A percentile compares a stretch with the other conserved stretches of the same genome.
phyloP scores from a whole-genome alignment of 1,140 invertebrate species.

The Cydia pomonella region DNA sequence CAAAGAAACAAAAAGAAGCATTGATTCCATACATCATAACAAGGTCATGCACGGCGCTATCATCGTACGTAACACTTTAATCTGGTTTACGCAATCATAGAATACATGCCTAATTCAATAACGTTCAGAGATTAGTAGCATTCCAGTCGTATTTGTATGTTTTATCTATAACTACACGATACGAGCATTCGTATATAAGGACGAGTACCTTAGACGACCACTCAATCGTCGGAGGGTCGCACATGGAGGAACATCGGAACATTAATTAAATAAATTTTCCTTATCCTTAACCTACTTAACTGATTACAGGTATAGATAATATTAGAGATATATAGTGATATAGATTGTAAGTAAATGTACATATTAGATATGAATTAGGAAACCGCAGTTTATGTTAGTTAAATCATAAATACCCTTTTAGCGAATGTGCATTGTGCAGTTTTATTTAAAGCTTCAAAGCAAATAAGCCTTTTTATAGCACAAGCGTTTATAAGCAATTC shows the following conservation, averaged over 20 bases:
- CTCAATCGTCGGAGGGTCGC: slow-evolving; percentile 14
- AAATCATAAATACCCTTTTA: slow-evolving; percentile 5
- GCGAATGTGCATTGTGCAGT: neutral
- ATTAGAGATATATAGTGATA: slow-evolving; percentile 15
- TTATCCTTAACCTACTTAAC: slow-evolving; percentile 15
- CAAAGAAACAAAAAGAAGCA: slow-evolving; percentile 60
- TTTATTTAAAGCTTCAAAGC: slow-evolving; percentile 7
- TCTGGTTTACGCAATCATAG: slow-evolving; percentile 12
- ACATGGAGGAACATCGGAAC: neutral
- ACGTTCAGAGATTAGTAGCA: slow-evolving; percentile 19
- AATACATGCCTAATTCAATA: slow-evolving; percentile 32
- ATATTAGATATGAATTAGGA: neutral
- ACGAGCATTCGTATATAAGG: slow-evolving; percentile 14
- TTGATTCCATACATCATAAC: slow-evolving; percentile 42
- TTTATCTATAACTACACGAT: slow-evolving; percentile 27
- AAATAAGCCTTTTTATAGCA: slow-evolving; percentile 15
- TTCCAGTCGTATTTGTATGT: slow-evolving; percentile 19
- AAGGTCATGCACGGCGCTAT: slow-evolving; percentile 45
- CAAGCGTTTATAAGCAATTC: slow-evolving; percentile 15
- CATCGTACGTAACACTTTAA: slow-evolving; percentile 17
- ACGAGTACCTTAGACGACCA: neutral
- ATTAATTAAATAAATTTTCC: neutral
- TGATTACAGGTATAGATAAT: neutral
- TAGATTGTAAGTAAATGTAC: neutral
- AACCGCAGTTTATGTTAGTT: neutral